Conservation (phyloP, 2,888 invertebrate genomes). For the Clunio marinus region DNA sequence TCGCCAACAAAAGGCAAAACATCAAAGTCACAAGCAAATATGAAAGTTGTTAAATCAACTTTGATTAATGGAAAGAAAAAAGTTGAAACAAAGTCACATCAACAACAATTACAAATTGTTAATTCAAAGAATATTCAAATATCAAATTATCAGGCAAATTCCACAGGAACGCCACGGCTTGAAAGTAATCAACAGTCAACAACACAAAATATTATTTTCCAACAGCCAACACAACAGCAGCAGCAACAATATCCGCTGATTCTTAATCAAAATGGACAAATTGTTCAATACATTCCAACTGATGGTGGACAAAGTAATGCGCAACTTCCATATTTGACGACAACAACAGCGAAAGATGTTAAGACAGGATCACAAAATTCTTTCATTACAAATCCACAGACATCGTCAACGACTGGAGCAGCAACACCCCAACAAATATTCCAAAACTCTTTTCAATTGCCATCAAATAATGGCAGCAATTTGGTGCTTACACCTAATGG, state of each 20-base stretch:
- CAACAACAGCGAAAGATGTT: slow-evolving; percentile 63
- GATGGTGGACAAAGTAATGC: slow-evolving; percentile 43
- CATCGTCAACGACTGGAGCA: not conserved
- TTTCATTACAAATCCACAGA: slow-evolving; percentile 45
- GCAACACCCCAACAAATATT: slow-evolving; percentile 55
- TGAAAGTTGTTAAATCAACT: not conserved
- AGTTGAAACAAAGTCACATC: slow-evolving; percentile 15
- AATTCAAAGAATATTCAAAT: slow-evolving; percentile 37
- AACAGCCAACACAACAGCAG: slow-evolving; percentile 53
- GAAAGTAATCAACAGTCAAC: not conserved
- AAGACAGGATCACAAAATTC: slow-evolving; percentile 59
- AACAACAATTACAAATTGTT: slow-evolving; percentile 29
- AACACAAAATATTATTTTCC: slow-evolving; percentile 35
- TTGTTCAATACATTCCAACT: slow-evolving; percentile 50
- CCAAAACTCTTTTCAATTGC: slow-evolving; percentile 58
- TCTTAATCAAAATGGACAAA: slow-evolving; percentile 36
- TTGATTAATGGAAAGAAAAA: slow-evolving; percentile 21
- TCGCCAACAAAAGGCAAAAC: slow-evolving; percentile 23
- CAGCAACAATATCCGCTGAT: slow-evolving; percentile 53
- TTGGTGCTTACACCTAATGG: slow-evolving; percentile 57
- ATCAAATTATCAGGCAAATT: slow-evolving; percentile 20
- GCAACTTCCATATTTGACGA: slow-evolving; percentile 52
- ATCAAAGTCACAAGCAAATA: not conserved
- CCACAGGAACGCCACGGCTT: not conserved
- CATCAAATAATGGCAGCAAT: slow-evolving; percentile 59